Evolutionary conservation across 2,888 invertebrate species (phyloP).

Genomic region (Tetragonula carbonaria): DNA sequence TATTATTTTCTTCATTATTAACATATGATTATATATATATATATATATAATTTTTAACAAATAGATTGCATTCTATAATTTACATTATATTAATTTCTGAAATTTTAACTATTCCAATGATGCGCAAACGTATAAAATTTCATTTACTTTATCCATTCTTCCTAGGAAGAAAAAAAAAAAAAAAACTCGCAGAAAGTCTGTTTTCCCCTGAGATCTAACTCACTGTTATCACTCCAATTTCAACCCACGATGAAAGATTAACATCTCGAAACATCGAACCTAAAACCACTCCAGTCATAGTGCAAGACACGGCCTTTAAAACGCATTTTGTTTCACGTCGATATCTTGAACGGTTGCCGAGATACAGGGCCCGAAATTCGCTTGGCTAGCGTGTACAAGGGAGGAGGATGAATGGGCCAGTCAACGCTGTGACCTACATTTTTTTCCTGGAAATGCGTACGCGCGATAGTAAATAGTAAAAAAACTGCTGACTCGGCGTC

Average conservation of each 20-base stretch:
- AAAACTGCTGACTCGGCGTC: slow-evolving; percentile 25
- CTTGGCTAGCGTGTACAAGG: background rate
- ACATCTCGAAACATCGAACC: background rate
- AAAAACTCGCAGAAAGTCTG: no score
- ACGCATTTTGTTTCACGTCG: background rate
- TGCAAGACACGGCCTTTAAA: no score
- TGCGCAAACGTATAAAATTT: no score
- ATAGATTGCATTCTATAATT: no score
- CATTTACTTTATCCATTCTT: no score
- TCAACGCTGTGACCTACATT: slow-evolving; percentile 25
- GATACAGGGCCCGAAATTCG: slow-evolving; percentile 11
- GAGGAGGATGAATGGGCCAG: slow-evolving; percentile 21
- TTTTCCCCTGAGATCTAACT: no score
- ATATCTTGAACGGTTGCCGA: slow-evolving; percentile 16
- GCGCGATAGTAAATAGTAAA: slow-evolving; percentile 33
- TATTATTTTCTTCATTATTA: no score
- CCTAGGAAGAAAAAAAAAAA: no score
- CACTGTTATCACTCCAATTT: background rate
- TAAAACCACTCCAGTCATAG: fast-evolving
- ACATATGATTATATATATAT: no score
- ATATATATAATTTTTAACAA: no score
- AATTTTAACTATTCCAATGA: no score
- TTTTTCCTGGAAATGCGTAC: slow-evolving; percentile 33
- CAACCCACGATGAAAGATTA: background rate
- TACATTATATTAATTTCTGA: no score